Evolutionary conservation across 2,888 invertebrate genomes (phyloP), one percentile per base, ranked within the genome.

Genomic region (Parnassius glacialis): DNA sequence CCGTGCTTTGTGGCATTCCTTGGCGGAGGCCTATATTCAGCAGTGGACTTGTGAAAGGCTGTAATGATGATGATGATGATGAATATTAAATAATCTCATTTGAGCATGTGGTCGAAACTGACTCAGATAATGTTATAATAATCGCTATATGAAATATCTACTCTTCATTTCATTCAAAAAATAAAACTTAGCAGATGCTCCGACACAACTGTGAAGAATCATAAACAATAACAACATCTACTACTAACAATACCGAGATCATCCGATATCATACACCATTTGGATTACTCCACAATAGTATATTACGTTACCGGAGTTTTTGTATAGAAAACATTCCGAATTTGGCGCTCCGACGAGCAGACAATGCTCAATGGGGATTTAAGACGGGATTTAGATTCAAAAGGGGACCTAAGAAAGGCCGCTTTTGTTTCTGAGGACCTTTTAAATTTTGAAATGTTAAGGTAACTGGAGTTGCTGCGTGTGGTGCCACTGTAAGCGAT

Each of bases 331-430:
- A 78, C 76, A 70, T 65, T 70, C 65, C 69, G 76, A 80, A 83
- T 82, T 80, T 75, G 76, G 76, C 75, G 71, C 74, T 74, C 68
- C 70, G 71, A 76, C 72, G 72, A 69, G 74, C 78, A 78, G 78
- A 88, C 89, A 88, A 88, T 85, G 78, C 78, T 80, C 83, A 79
- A 87, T 84, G 80, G 84, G 83, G 82, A 79, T 82, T 85, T 85
- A 83, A 84, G 83, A 85, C 78, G 83, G 87, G 89, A 88, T 89
- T 86, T 84, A 77, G 84, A 87, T 83, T 87, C 85, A 87, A 87
- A 85, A 73, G 80, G 80, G 74, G 74, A 71, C 77, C 69, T 47
- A 52, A 59, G 73, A 70, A 68, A 68, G 62, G 69, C 67, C 70
- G 66, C 72, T 78, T 84, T 88, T 89, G 89, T 89, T 89, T 89